Evolutionary conservation across 2,113 vertebrate genomes (phyloP), one percentile per base, ranked within the genome.

Genomic region (Syrmaticus mikado): DNA sequence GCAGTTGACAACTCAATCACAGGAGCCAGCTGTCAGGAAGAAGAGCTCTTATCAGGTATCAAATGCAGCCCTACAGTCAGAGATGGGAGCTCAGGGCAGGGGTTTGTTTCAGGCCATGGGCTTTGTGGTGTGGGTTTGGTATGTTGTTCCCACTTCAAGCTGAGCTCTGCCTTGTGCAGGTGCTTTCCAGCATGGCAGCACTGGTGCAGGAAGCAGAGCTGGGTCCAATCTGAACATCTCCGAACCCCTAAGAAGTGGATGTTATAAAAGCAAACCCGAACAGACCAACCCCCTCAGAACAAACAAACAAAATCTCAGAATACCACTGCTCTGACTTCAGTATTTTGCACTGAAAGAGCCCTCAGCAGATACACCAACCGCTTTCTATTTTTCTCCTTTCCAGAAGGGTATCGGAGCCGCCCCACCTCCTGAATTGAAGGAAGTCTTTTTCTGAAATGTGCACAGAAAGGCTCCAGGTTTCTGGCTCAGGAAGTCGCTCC

Each of bases 351-450:
- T 41, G 68, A 62, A 83, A 52, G 60, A 77, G 3, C 48, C 41
- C 32, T 66, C 45, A 62, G 90, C 81, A 67, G 74, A 72, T 34
- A 3, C 36, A 6, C 70, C 24, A 48, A 65, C 58, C 1, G 6
- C 64, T 93, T 81, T 89, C 83, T 77, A 46, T 72, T 92, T 92
- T 79, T 9, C 53, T 72, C 41, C 81, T 64, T 87, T 30, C 62
- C 9, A 30, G 78, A 72, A 2, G 11, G 32, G 74, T 41, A 15
- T 21, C 48, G 8, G 71, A 91, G 89, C 82, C 57, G 81, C 71
- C 86, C 80, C 3, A 3, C 81, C 77, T 71, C 78, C 87, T 90
- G 73, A 94, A 93, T 86, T 50, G 86, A 20, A 94, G 91, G 92
- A 88, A 94, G 38, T 78, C 50, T 82, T 76, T 87, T 82, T 85